Evolutionary conservation across 2,797 vertebrate genomes (phyloP).

Genomic region (Martes flavigula): DNA sequence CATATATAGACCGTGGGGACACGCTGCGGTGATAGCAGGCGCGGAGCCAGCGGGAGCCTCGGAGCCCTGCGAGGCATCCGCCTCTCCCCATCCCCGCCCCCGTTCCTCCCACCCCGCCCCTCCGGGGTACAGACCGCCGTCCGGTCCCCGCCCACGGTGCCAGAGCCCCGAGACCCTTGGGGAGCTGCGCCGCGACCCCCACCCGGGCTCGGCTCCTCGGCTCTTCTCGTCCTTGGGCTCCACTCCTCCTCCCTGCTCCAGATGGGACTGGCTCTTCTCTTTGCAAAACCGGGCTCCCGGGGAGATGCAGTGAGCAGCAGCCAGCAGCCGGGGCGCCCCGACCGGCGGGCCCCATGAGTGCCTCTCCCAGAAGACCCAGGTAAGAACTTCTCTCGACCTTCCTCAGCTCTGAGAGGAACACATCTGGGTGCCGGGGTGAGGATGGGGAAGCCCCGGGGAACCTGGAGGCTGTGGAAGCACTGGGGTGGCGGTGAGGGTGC

Average conservation of each 20-base stretch:
- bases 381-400: conserved; percentile 68
- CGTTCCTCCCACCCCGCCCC: not conserved
- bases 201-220: not conserved
- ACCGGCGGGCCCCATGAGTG: conserved; percentile 67
- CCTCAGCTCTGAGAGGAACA: not conserved
- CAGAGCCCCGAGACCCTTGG: not conserved
- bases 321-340: not conserved
- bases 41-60: not conserved
- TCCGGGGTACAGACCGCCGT: not conserved
- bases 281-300: not conserved
- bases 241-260: not conserved
- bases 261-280: not conserved
- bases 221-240: not conserved
- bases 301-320: conserved; percentile 35
- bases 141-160: not conserved
- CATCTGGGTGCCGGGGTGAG: not conserved
- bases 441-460: not conserved
- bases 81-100: not conserved
- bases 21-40: not conserved
- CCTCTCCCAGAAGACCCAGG: conserved; percentile 73
- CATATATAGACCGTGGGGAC: not conserved
- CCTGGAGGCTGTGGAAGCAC: not conserved
- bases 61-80: not conserved
- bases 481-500: not conserved
- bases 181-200: not conserved